Conservation (phyloP, 1,140 invertebrate species). For the Drosophila fuyamai region DNA sequence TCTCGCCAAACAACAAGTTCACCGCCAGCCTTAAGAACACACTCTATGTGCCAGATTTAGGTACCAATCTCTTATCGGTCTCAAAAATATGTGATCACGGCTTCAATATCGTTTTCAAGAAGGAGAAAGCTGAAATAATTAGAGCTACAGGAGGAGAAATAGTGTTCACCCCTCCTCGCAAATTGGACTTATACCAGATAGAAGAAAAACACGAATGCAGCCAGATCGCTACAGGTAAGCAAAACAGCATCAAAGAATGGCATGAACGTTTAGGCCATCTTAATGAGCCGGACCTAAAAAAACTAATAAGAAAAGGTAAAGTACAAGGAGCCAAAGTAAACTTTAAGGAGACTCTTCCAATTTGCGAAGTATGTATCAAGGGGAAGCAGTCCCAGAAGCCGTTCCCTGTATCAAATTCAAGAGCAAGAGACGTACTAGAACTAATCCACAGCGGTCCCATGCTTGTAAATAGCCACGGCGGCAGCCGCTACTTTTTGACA, state of each 20-base stretch:
- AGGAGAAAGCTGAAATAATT: constrained; percentile 5
- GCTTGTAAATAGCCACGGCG: background rate
- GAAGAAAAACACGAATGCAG: background rate
- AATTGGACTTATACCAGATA: constrained; percentile 20
- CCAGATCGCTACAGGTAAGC: background rate
- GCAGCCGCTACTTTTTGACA: constrained; percentile 2
- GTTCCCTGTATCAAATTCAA: constrained; percentile 3
- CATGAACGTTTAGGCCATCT: no score
- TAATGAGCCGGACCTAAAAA: constrained; percentile 17
- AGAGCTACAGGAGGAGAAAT: constrained; percentile 4
- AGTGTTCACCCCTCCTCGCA: constrained; percentile 6
- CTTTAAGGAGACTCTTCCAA: constrained; percentile 7
- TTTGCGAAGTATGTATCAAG: constrained; percentile 26
- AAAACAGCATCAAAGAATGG: constrained; percentile 9
- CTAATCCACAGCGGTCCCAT: constrained; percentile 3
- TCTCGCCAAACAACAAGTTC: constrained; percentile 8
- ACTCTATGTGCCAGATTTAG: constrained; percentile 1
- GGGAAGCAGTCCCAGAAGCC: constrained; percentile 12
- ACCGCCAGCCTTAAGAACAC: constrained; percentile 9
- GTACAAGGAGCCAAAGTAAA: constrained; percentile 6
- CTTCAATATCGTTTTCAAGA: constrained; percentile 7
- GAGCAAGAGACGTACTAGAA: background rate
- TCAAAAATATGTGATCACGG: constrained; percentile 15
- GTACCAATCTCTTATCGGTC: constrained; percentile 3
- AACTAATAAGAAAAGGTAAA: constrained; percentile 16